Evolutionary conservation across 2,113 vertebrate genomes (phyloP).

Genomic region (Cnemophilus loriae): DNA sequence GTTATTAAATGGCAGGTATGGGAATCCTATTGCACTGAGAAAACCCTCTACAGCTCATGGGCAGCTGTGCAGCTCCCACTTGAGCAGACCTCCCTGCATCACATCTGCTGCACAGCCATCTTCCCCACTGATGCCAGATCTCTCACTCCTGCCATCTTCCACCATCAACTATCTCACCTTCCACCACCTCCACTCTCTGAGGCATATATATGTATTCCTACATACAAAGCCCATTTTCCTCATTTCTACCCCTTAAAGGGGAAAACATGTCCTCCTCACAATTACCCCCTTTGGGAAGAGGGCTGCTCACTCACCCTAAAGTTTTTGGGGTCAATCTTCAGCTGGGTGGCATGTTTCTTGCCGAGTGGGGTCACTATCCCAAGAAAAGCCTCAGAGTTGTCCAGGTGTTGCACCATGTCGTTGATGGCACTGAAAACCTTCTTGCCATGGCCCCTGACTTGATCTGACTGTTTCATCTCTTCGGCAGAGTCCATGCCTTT

Average conservation of each 20-base stretch:
- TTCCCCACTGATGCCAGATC: not conserved
- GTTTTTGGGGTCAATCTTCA: slow-evolving; percentile 60
- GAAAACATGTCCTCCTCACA: not conserved
- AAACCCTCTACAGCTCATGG: not conserved
- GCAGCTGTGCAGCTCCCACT: not conserved
- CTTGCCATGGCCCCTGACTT: slow-evolving; percentile 52
- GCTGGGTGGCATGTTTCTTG: slow-evolving; percentile 54
- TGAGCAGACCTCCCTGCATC: not conserved
- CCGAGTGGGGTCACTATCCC: slow-evolving; percentile 39
- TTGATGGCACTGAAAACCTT: slow-evolving; percentile 53
- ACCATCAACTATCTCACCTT: not conserved
- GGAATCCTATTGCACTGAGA: not conserved
- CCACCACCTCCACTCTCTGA: not conserved
- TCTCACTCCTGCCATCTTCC: not conserved
- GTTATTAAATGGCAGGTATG: not conserved
- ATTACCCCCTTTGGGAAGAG: not conserved
- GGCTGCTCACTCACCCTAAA: slow-evolving; percentile 44
- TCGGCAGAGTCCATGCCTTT: slow-evolving; percentile 45
- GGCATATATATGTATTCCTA: not conserved
- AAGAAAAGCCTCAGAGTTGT: slow-evolving; percentile 50
- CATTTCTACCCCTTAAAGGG: not conserved
- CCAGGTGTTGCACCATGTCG: slow-evolving; percentile 54
- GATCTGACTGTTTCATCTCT: slow-evolving; percentile 56
- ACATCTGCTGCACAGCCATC: not conserved
- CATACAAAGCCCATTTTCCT: not conserved